These are phyloP conservation scores for Microcebus tavaratra DNA, from an alignment of 2,113 vertebrate genomes.

Conservation along the genomic window DNA sequence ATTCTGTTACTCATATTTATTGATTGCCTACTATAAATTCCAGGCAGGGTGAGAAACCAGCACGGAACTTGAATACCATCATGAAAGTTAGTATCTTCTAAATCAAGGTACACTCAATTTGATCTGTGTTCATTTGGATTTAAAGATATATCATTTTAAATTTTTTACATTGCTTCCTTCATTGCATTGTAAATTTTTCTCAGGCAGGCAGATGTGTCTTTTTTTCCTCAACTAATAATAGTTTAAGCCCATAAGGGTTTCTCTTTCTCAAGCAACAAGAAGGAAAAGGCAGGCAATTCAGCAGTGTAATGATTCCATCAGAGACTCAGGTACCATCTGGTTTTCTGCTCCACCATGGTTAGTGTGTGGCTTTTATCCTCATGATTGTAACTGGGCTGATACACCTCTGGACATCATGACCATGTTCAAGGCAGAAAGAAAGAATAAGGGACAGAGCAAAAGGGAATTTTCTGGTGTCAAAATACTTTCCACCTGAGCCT, in stretches of 20 bases:
- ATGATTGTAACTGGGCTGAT: not conserved
- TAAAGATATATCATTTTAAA: not conserved
- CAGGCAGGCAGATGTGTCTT: not conserved
- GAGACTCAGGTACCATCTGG: not conserved
- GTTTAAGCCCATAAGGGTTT: not conserved
- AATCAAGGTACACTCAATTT: not conserved
- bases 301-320: not conserved
- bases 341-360: not conserved
- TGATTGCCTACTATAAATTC: not conserved
- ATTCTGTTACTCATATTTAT: conserved; percentile 25
- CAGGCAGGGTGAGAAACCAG: not conserved
- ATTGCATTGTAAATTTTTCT: conserved; percentile 1
- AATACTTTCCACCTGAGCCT: not conserved
- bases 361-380: not conserved
- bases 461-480: not conserved
- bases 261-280: not conserved
- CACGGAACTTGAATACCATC: not conserved
- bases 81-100: conserved; percentile 20
- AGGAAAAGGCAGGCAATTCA: not conserved
- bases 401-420: not conserved
- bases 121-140: not conserved
- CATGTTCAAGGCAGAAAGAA: not conserved
- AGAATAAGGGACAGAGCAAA: not conserved
- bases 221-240: not conserved
- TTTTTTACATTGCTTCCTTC: not conserved